Base-by-base conservation (phyloP, 2,113 vertebrate species). In the Sitta europaea region DNA sequence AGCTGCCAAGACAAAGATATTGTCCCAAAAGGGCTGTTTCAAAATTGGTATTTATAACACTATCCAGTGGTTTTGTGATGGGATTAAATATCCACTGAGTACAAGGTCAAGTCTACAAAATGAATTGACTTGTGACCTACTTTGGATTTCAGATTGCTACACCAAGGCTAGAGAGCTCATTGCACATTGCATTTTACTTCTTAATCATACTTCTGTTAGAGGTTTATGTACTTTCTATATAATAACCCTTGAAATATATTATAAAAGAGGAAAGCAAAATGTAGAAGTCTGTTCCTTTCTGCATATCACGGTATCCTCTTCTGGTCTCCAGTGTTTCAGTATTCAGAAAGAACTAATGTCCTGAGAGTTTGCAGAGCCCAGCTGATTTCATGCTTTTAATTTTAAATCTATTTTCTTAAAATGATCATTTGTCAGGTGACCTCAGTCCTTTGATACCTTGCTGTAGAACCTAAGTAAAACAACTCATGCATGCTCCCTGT, bases 41-140 rank as follows among this genome's bases (percentile, higher is more conserved):
- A 96, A 97, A 96, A 97, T 43, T 89, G 92, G 45, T 91, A 86
- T 94, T 83, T 80, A 86, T 96, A 85, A 94, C 95, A 93, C 86
- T 91, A 96, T 65, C 42, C 58, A 92, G 97, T 92, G 98, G 97
- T 97, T 97, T 97, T 97, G 91, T 91, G 81, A 91, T 75, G 84
- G 86, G 86, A 93, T 97, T 96, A 96, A 97, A 94, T 45, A 95
- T 67, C 62, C 84, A 97, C 74, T 96, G 83, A 95, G 96, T 88
- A 90, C 94, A 94, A 96, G 93, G 95, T 94, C 89, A 92, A 96
- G 90, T 62, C 86, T 72, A 71, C 63, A 92, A 91, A 96, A 67
- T 53, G 19, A 65, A 54, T 79, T 88, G 53, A 84, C 94, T 85
- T 93, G 51, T 96, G 95, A 78, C 87, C 84, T 90, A 57, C 63